Base-by-base conservation (phyloP, 2,888 invertebrate genomes). In the Tanytarsus gracilentus region DNA sequence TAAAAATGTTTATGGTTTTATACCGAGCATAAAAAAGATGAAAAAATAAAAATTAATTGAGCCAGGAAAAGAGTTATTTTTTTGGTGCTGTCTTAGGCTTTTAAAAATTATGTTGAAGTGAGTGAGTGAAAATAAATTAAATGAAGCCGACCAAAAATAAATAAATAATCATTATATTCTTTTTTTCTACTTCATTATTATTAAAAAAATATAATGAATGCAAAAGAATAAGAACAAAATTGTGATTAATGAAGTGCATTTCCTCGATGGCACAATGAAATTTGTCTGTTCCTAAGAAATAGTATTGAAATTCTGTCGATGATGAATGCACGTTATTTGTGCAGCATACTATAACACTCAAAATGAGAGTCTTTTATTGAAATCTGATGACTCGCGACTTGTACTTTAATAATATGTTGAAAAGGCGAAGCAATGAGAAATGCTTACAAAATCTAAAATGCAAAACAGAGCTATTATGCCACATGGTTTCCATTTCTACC, bases 211-310 rank as follows among this genome's bases (percentile, higher is more conserved):
- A 33, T 36, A 36, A 36, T 36, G 14, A 36, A 36, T 14, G n/a
- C 9, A 30, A 30, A 36, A 36, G 16, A 36, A 36, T n/a, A 36
- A 36, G 36, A 36, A 36, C 14, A 36, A 36, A 44, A 18, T 44
- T 44, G 58, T 58, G 58, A 58, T 58, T 48, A 58, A 58, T 48
- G 48, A 58, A 48, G 48, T 58, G 58, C 40, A 58, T 58, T 58
- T 58, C 44, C 44, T 58, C 23, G n/a, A 36, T 36, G 44, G 18
- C 44, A 44, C 16, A 44, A 44, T 36, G 36, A n/a, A 36, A 36
- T 16, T 14, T 36, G 16, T n/a, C 36, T 36, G 9, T 36, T 14
- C 30, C 16, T 51, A 30, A 14, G 55, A 39, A 55, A 26, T 39
- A 40, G 40, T 55, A 55, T 55, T 55, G 55, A 55, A 39, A 40